These are phyloP conservation scores for Diabrotica balteata DNA, from an alignment of 2,888 invertebrate genomes.

Conservation along the genomic window DNA sequence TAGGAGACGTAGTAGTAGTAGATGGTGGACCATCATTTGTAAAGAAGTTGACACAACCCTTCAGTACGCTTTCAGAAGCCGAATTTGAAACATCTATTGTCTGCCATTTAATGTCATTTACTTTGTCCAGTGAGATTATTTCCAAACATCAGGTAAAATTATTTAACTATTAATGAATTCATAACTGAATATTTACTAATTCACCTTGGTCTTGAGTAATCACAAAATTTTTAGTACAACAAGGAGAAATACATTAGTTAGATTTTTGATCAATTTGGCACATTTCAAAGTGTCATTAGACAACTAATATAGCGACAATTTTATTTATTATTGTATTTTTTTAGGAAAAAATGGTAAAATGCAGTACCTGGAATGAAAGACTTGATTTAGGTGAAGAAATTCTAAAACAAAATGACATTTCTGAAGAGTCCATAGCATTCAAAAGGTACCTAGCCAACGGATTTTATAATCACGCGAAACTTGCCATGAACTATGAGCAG, in stretches of 20 bases:
- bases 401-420: neutral
- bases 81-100: conserved; percentile 65
- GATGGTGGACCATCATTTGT: conserved; percentile 81
- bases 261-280: too few species aligned
- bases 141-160: conserved; percentile 53
- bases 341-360: conserved; percentile 26
- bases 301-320: neutral
- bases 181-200: too few species aligned
- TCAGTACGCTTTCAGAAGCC: conserved; percentile 55
- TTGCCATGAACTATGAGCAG: conserved; percentile 39
- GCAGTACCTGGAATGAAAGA: conserved; percentile 26
- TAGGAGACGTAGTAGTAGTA: conserved; percentile 74
- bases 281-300: too few species aligned
- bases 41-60: conserved; percentile 48
- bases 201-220: too few species aligned
- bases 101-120: conserved; percentile 62
- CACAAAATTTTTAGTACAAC: too few species aligned
- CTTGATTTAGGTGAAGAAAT: conserved; percentile 13
- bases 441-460: conserved; percentile 28
- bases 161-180: neutral
- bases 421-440: conserved; percentile 7
- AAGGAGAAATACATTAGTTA: too few species aligned
- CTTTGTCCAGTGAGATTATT: conserved; percentile 60
- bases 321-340: neutral
- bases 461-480: conserved; percentile 40